Evolutionary conservation across 1,140 invertebrate genomes (phyloP), one percentile per base, ranked within the genome.

Genomic region (Habropoda laboriosa): DNA sequence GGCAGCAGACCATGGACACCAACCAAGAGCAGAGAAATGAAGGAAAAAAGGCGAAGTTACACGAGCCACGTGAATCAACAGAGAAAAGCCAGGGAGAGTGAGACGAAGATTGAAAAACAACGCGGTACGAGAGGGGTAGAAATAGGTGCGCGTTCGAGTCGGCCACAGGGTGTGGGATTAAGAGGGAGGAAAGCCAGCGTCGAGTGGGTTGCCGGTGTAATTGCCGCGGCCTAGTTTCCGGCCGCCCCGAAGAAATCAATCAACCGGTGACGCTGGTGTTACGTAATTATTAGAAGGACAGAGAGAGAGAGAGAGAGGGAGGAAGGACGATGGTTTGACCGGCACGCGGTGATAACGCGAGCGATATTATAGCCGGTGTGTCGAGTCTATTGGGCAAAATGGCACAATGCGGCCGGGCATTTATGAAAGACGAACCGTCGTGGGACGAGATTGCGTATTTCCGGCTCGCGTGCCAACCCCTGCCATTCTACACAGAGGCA

Each of bases 201-300:
- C 63, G 63, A 66, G 63, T 66, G 64, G 49, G 21, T 67, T 49
- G 64, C 24, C 4, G 42, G 27, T 35, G 45, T 76, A 67, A 76
- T 57, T 75, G 73, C 38, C 40, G 51, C 51, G 75, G 47, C 82
- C 81, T 42, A 66, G 57, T 80, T 75, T 21, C 58, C 70, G 40
- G n/a, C 24, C 16, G 30, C 27, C 49, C n/a, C 38, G 60, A 80
- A 83, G 70, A 75, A 85, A 80, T 55, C 83, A 61, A 83, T 80
- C 83, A 72, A 71, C 67, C 81, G 42, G 16, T n/a, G 21, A 35
- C 40, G 40, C 42, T 18, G 63, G 42, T 60, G 66, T 83, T 84
- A 40, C 61, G 68, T 66, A 53, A 68, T 83, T 83, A 74, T 84
- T 77, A 45, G 53, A 35, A 18, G 24, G 12, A 5, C 5, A 12